A percentile compares a stretch with the other conserved stretches of the same genome.
Conservation (phyloP, 2,888 invertebrate species). For the Microlaimidae sp. region DNA sequence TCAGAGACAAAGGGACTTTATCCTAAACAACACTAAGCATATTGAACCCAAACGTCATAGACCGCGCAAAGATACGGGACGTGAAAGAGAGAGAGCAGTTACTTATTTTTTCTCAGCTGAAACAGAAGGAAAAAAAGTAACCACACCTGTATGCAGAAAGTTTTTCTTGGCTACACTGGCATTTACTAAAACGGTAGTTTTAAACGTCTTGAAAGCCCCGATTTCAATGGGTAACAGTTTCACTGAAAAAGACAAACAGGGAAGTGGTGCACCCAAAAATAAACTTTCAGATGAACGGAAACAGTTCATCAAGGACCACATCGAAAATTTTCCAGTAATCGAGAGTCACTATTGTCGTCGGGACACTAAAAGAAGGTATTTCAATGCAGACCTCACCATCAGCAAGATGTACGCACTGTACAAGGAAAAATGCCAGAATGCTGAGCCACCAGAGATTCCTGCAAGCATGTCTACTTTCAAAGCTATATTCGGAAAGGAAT, state of each 20-base stretch:
- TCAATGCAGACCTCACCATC: background rate
- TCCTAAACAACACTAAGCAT: too few species aligned
- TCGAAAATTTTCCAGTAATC: slow-evolving; percentile 8
- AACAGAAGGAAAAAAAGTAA: too few species aligned
- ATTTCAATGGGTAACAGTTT: background rate
- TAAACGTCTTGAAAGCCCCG: background rate
- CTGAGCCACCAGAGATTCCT: background rate
- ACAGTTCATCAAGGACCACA: slow-evolving; percentile 5
- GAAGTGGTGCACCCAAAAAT: background rate
- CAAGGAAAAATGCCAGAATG: slow-evolving; percentile 1
- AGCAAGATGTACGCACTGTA: slow-evolving; percentile 11
- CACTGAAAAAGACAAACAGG: background rate
- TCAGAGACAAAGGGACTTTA: too few species aligned
- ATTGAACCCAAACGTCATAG: too few species aligned
- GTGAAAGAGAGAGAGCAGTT: too few species aligned
- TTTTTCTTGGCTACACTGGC: background rate
- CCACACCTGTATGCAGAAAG: too few species aligned
- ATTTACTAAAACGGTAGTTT: background rate
- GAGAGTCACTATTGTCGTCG: slow-evolving; percentile 8
- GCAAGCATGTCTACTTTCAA: background rate
- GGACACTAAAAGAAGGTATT: background rate
- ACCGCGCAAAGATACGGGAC: too few species aligned
- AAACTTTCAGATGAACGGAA: background rate
- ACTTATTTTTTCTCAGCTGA: too few species aligned
- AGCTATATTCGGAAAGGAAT: slow-evolving; percentile 7